Conservation (phyloP, 2,113 vertebrate genomes). For the Myotis yumanensis region DNA sequence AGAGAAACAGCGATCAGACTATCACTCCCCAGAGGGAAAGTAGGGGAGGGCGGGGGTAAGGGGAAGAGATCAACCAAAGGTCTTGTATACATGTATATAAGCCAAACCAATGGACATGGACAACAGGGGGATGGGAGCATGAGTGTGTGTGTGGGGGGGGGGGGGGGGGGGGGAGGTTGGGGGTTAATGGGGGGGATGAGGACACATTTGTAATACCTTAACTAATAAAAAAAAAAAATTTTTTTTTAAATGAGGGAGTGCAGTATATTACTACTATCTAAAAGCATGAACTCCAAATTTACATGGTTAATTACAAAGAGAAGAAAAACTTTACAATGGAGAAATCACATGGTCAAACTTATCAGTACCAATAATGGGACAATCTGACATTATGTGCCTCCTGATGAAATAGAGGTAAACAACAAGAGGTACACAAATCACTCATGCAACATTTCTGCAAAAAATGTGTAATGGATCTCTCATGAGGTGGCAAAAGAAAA, state of each 20-base stretch:
- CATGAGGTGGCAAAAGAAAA: neutral
- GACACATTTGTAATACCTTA: too few species aligned
- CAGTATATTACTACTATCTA: neutral
- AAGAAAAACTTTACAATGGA: neutral
- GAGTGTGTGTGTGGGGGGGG: too few species aligned
- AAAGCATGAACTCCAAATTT: neutral
- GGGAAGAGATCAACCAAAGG: too few species aligned
- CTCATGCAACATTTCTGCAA: neutral
- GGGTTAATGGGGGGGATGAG: too few species aligned
- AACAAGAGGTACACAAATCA: neutral
- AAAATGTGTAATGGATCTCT: neutral
- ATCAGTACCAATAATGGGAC: neutral
- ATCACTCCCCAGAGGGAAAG: too few species aligned
- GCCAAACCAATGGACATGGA: too few species aligned
- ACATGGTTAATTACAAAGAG: neutral
- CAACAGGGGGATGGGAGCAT: too few species aligned
- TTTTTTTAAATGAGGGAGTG: neutral
- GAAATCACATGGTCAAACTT: neutral
- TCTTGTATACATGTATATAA: too few species aligned
- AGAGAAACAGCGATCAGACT: too few species aligned
- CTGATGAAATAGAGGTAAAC: neutral
- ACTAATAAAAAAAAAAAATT: too few species aligned
- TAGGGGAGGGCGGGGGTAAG: too few species aligned
- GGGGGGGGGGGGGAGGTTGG: too few species aligned
- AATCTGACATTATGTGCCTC: neutral